Evolutionary conservation across 2,888 invertebrate species (phyloP).

Genomic region (Nymphalis urticae): DNA sequence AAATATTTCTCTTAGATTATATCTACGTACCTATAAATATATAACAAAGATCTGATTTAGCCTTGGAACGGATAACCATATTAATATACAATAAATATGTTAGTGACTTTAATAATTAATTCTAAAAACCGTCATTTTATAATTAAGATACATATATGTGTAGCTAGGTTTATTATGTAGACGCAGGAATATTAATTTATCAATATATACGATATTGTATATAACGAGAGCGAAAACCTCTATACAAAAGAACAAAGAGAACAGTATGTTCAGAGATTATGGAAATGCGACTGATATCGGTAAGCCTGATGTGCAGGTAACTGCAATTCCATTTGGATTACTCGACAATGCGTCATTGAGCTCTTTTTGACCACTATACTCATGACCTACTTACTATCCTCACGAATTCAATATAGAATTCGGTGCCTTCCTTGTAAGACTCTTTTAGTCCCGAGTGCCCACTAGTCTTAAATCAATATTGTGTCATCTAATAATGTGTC

Average conservation of each 20-base stretch:
- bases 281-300: neutral
- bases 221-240: no score
- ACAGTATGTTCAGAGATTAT: neutral
- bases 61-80: neutral
- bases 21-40: neutral
- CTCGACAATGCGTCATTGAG: neutral
- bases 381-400: neutral
- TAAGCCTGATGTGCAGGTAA: neutral
- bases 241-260: neutral
- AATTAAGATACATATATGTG: constrained; percentile 15
- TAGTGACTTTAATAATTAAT: constrained; percentile 18
- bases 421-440: neutral
- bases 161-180: constrained; percentile 27
- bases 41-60: constrained; percentile 8
- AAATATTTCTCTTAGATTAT: neutral
- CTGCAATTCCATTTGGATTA: neutral
- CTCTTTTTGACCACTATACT: constrained; percentile 1
- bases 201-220: neutral
- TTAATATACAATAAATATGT: constrained; percentile 11
- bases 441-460: constrained; percentile 6
- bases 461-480: neutral
- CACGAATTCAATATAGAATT: constrained; percentile 1
- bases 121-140: constrained; percentile 14
- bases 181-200: constrained; percentile 21
- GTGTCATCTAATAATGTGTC: neutral